Evolutionary conservation across 2,797 vertebrate species (phyloP).

Genomic region (Enteromius anoplus): DNA sequence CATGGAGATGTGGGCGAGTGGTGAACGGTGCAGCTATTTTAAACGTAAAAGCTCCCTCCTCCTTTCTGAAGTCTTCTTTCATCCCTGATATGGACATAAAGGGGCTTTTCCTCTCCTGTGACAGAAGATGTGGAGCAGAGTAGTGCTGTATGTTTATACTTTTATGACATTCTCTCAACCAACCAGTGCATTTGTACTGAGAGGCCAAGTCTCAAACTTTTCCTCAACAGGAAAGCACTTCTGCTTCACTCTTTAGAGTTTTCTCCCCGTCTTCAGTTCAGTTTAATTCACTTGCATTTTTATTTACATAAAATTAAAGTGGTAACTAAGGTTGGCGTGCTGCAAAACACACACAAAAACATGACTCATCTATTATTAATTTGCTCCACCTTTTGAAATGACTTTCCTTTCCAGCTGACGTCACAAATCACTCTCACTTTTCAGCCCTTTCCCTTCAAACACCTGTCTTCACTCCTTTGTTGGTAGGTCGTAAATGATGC

Average conservation of each 20-base stretch:
- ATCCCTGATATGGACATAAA: slow-evolving; percentile 30
- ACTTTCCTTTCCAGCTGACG: background rate
- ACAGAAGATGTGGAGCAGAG: slow-evolving; percentile 15
- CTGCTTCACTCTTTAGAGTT: background rate
- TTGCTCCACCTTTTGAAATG: background rate
- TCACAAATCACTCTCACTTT: background rate
- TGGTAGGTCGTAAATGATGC: background rate
- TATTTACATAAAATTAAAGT: background rate
- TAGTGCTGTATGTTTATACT: background rate
- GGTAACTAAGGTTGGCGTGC: background rate
- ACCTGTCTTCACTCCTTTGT: background rate
- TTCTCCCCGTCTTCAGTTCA: background rate
- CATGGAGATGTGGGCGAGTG: slow-evolving; percentile 44
- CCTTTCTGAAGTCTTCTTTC: slow-evolving; percentile 22
- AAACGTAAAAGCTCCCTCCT: slow-evolving; percentile 20
- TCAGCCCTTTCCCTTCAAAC: background rate
- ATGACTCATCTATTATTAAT: background rate
- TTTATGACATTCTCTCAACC: slow-evolving; percentile 16
- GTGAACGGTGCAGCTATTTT: slow-evolving; percentile 43
- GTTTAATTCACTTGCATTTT: no score
- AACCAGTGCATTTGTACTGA: background rate
- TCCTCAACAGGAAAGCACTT: background rate
- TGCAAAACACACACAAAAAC: background rate
- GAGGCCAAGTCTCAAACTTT: background rate
- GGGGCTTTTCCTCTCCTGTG: slow-evolving; percentile 25